Percentiles rank a stretch among this genome's conserved stretches.
Evolutionary conservation across 2,888 invertebrate species (phyloP).

Genomic region (Incurvaria masculella): DNA sequence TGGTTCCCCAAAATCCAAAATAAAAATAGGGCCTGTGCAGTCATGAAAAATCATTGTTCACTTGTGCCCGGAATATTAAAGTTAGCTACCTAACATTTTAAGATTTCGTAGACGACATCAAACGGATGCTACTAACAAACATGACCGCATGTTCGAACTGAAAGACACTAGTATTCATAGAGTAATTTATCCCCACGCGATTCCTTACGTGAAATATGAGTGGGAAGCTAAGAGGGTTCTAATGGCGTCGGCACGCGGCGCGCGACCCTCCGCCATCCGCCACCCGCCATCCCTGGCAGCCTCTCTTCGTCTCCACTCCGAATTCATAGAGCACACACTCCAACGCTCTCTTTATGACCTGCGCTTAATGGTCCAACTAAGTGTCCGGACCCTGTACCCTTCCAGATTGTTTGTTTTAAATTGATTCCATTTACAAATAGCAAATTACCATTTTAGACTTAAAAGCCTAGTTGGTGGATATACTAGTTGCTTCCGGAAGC

Average conservation of each 20-base stretch:
- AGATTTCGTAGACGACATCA: too few species aligned
- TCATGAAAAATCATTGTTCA: too few species aligned
- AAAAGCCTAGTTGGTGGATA: too few species aligned
- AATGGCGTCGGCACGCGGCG: background rate
- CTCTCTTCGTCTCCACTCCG: too few species aligned
- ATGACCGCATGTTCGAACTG: too few species aligned
- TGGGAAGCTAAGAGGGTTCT: background rate
- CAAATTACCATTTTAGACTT: background rate
- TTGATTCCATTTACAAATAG: background rate
- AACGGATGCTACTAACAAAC: too few species aligned
- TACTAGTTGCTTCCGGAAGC: background rate
- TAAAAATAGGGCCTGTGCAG: too few species aligned
- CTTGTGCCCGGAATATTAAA: too few species aligned
- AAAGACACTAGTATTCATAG: background rate
- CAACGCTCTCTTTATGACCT: background rate
- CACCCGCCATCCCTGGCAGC: too few species aligned
- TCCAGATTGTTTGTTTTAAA: background rate
- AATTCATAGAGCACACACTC: background rate
- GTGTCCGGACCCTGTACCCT: background rate
- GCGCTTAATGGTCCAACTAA: background rate
- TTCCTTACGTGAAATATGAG: background rate
- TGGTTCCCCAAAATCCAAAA: too few species aligned
- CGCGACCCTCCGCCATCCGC: background rate
- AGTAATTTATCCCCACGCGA: background rate
- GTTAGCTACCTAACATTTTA: too few species aligned